These are phyloP conservation scores for Acanthisitta chloris DNA, from an alignment of 2,113 vertebrate genomes.

Conservation along the genomic window DNA sequence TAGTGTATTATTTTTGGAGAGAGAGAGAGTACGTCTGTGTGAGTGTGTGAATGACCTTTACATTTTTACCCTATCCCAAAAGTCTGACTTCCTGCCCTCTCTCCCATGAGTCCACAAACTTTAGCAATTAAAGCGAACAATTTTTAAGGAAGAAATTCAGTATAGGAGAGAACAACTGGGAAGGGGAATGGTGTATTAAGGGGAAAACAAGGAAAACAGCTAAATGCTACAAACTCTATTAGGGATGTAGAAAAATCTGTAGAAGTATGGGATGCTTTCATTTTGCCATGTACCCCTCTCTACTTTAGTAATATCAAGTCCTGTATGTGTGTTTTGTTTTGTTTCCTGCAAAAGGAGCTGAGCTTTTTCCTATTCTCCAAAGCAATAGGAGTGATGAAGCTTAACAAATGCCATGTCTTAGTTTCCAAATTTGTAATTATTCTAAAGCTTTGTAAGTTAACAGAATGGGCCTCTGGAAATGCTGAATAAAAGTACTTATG, in stretches of 20 bases:
- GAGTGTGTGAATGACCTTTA: constrained; percentile 70
- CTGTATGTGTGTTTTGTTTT: background rate
- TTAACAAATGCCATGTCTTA: background rate
- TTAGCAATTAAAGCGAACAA: constrained; percentile 49
- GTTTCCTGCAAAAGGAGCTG: background rate
- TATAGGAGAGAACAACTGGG: background rate
- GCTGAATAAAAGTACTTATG: background rate
- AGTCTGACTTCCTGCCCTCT: constrained; percentile 71
- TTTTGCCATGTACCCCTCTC: background rate
- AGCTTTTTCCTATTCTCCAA: background rate
- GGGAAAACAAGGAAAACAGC: background rate
- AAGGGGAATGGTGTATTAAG: background rate
- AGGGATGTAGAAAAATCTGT: background rate
- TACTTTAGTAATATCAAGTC: background rate
- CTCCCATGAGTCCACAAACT: constrained; percentile 50
- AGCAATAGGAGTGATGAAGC: background rate
- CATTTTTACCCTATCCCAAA: constrained; percentile 66
- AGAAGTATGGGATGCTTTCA: background rate
- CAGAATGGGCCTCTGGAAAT: background rate
- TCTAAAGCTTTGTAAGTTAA: background rate
- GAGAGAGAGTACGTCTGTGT: constrained; percentile 29
- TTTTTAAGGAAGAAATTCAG: constrained; percentile 27
- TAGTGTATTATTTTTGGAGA: constrained; percentile 74
- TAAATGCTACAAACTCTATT: background rate
- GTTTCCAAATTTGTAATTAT: background rate